Base-by-base conservation (phyloP, 2,888 invertebrate genomes). In the Drosophila cognata region DNA sequence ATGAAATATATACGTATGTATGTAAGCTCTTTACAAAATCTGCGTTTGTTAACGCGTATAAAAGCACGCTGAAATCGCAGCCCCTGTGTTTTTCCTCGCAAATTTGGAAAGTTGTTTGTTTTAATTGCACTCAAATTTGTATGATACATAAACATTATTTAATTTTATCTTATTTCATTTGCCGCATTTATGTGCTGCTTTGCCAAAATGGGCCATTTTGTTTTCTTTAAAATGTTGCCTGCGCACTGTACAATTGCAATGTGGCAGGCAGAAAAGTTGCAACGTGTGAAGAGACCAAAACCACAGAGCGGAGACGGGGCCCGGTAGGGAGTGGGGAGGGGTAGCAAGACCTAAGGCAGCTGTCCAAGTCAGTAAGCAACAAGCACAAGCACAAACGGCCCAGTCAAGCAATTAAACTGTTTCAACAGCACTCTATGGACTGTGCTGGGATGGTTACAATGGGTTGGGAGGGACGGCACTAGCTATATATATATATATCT, bases 351-450 rank as follows among this genome's bases (percentile, higher is more conserved):
- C 29, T 28, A 29, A 61, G 53, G n/a, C 55, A 55, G 28, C 57
- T 50, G 50, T 13, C 33, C 48, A 60, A 66, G 58, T 52, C 64
- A 71, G 53, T 51, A 71, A 74, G 65, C 51, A 61, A 38, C 51
- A 63, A 58, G 53, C 64, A 58, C 33, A 56, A 57, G 62, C 57
- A 79, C 71, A 75, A 76, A 50, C 28, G 51, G 53, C 82, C 78
- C 75, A 84, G 88, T 72, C 84, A 75, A 81, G 84, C 88, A 82
- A 82, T 87, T 82, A 87, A 82, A 87, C 84, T 81, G 84, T 84
- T 66, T 60, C 67, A 63, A 68, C 62, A 58, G 50, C 65, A 57
- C 50, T 73, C 58, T 28, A 36, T 55, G 28, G n/a, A 4, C 8
- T n/a, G n/a, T 8, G n/a, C 28, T 25, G 29, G 29, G 29, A n/a